Evolutionary conservation across 2,113 vertebrate species (phyloP), one percentile per base, ranked within the genome.

Genomic region (Sula dactylatra): DNA sequence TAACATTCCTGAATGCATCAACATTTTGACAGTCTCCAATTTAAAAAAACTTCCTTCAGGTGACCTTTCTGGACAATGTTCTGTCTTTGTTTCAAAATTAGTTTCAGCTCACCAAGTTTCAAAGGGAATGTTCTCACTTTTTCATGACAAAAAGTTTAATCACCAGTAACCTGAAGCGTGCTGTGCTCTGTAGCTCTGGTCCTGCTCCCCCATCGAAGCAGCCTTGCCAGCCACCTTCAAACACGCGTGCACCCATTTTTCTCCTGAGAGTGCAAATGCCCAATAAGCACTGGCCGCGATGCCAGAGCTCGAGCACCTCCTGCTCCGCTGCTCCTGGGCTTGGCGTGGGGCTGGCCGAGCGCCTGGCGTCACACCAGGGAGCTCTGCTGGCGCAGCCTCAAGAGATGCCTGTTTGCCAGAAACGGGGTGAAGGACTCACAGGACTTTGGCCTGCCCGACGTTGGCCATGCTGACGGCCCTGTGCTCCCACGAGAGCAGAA

Each of bases 241-340:
- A 74, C 6, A 3, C 1, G 4, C 2, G 1, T 1, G 1, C 11
- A 32, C 29, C 26, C 7, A 0, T 64, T 70, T 58, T 80, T 49
- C 13, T 70, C 55, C 50, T 10, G 29, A 15, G 5, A 9, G 47
- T n/a, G 42, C 70, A 38, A 49, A 9, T 9, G 40, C 64, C 64
- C 0, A 13, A 24, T 71, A 82, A 71, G 38, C 3, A 0, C 58
- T 13, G 52, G 45, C 58, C 1, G 1, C 0, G 1, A 55, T 11
- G 38, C 31, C 1, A 0, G 55, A 52, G 66, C 44, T 88, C 5
- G 1, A 94, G 70, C 45, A 38, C 26, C 85, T 65, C 64, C 55
- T 21, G 21, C 79, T 40, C 49, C 0, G 3, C 44, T 17, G 34
- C 65, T 54, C 56, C 65, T 6, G 24, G 16, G 21, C 31, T 10